phyloP scores from a whole-genome alignment of 35 echinoderm and acorn worm species.

The Lytechinus pictus region DNA sequence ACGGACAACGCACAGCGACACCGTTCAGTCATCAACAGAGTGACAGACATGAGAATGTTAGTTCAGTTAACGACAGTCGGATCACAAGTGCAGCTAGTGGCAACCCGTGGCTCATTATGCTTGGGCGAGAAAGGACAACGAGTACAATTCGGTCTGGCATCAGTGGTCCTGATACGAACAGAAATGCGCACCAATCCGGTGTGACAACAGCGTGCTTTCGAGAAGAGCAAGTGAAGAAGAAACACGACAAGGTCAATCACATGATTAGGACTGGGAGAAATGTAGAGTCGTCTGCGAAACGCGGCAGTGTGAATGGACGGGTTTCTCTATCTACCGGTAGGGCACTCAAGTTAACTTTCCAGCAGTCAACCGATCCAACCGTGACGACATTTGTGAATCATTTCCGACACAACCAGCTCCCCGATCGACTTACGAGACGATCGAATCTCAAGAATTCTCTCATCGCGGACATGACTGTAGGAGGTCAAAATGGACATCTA shows the following conservation, averaged over 20 bases:
- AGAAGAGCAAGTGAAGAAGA: neutral
- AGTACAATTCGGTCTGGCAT: neutral
- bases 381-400: constrained; percentile 8
- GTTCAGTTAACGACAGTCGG: neutral
- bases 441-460: neutral
- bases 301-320: neutral
- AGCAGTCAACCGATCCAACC: neutral
- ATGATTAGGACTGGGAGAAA: neutral
- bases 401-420: neutral
- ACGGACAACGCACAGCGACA: neutral
- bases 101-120: constrained; percentile 20
- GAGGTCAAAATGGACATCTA: neutral
- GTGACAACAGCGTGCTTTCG: constrained; percentile 36
- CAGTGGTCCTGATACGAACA: neutral
- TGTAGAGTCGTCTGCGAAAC: neutral
- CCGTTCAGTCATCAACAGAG: neutral
- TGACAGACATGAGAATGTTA: neutral
- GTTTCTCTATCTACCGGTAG: neutral
- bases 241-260: neutral
- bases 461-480: neutral
- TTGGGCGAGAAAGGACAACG: constrained; percentile 34
- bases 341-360: neutral
- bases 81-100: neutral
- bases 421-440: neutral
- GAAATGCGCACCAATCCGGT: neutral